Percentiles rank a stretch among this genome's conserved stretches.
These are phyloP conservation scores for Lydus trimaculatus DNA, from an alignment of 2,888 invertebrate species.

Conservation along the genomic window DNA sequence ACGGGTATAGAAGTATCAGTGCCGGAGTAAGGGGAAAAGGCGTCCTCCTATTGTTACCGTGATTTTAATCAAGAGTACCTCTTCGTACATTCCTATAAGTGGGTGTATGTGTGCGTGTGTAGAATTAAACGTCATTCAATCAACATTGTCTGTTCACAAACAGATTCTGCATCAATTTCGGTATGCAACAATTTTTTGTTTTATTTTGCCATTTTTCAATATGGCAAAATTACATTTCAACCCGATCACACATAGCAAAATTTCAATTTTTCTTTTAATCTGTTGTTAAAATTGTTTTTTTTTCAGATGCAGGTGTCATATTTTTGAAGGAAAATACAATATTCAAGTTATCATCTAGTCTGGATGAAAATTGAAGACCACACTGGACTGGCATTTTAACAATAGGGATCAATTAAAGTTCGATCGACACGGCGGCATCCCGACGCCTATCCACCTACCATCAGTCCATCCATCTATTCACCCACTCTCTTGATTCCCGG, in stretches of 20 bases:
- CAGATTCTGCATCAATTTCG: slow-evolving; percentile 45
- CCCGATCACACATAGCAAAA: background rate
- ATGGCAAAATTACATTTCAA: background rate
- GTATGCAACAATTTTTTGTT: slow-evolving; percentile 30
- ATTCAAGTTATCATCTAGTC: slow-evolving; percentile 45
- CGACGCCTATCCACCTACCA: background rate
- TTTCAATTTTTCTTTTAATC: slow-evolving; percentile 23
- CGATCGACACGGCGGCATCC: slow-evolving; percentile 20
- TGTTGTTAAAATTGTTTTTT: slow-evolving; percentile 41
- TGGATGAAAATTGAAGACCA: slow-evolving; percentile 29
- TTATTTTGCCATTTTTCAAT: slow-evolving; percentile 23
- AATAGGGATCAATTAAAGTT: slow-evolving; percentile 34
- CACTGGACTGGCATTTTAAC: slow-evolving; percentile 31
- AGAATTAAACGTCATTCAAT: slow-evolving; percentile 58
- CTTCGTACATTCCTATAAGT: slow-evolving; percentile 42
- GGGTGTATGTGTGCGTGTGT: slow-evolving; percentile 47
- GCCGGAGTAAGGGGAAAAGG: slow-evolving; percentile 48
- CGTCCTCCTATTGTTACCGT: slow-evolving; percentile 52
- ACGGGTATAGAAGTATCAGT: slow-evolving; percentile 33
- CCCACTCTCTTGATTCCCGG: background rate
- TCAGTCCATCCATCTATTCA: background rate
- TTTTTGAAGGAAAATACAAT: slow-evolving; percentile 46
- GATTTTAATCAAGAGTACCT: slow-evolving; percentile 59
- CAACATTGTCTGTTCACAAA: slow-evolving; percentile 55
- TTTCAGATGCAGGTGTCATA: slow-evolving; percentile 39